Evolutionary conservation across 2,888 invertebrate genomes (phyloP).

Genomic region (Carabus problematicus): DNA sequence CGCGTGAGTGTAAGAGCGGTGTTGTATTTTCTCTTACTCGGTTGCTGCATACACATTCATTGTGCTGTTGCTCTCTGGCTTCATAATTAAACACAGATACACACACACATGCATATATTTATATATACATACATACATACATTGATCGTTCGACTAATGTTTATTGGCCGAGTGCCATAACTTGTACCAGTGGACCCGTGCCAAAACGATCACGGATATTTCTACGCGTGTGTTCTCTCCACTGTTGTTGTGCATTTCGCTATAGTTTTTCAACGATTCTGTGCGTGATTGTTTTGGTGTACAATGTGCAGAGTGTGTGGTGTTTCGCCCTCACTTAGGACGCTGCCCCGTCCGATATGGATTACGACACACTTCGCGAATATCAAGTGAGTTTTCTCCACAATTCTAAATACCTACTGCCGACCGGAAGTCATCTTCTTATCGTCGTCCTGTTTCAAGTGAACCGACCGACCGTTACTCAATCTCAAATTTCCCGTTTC

Average conservation of each 20-base stretch:
- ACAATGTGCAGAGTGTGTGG: constrained; percentile 28
- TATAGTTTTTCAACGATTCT: not conserved
- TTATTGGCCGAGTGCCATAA: constrained; percentile 26
- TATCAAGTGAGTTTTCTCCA: constrained; percentile 31
- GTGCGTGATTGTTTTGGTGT: constrained; percentile 22
- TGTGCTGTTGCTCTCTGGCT: no score
- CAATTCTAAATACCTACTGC: constrained; percentile 5
- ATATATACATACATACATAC: not conserved
- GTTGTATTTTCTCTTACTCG: no score
- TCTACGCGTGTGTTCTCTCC: not conserved
- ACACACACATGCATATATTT: not conserved
- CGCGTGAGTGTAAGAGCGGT: no score
- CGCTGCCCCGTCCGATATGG: constrained; percentile 19
- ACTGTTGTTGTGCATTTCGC: constrained; percentile 5
- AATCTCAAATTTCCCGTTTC: no score
- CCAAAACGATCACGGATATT: constrained; percentile 23
- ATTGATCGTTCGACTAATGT: not conserved
- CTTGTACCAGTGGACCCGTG: constrained; percentile 18
- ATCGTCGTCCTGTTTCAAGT: not conserved
- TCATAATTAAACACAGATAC: no score
- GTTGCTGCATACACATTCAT: no score
- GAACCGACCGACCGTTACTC: no score
- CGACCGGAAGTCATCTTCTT: constrained; percentile 21
- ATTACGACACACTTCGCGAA: constrained; percentile 29
- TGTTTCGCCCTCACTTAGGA: constrained; percentile 11